Evolutionary conservation across 2,113 vertebrate species (phyloP), one percentile per base, ranked within the genome.

Genomic region (Microcebus griseorufus): DNA sequence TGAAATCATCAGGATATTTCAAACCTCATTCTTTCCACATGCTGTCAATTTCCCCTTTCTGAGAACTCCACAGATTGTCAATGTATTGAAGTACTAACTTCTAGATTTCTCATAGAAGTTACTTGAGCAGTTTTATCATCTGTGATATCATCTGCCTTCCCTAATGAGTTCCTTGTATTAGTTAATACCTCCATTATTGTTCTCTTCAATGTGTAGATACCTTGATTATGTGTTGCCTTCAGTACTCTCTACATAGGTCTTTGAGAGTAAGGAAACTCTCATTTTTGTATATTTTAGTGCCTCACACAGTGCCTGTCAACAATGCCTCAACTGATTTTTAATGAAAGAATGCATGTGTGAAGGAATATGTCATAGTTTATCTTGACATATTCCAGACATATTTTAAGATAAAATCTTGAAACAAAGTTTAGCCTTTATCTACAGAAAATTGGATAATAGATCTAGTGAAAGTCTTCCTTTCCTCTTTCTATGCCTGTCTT

Each of bases 11-110:
- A 62, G 17, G 34, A 11, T 75, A 58, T 65, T 75, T 75, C 20
- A 67, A 80, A 67, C n/a, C 25, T 93, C 18, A n/a, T 69, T 65
- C 39, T 88, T 95, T 76, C 10, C 39, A 88, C 8, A 53, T 79
- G 53, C n/a, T 87, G 62, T 55, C 22, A 73, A 58, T 60, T 37
- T 55, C 7, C 20, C 9, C 20, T 93, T 86, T 81, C 29, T 70
- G n/a, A 62, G 32, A 65, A 65, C 6, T 37, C 51, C 11, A 79
- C 14, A 39, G n/a, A 76, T 9, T 6, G 45, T 79, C 48, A 82
- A 11, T 22, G 17, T 22, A 62, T 23, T 53, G 23, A 92, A 62
- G 58, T 92, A 5, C 14, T 11, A 65, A 16, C 39, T 67, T 83
- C 37, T 13, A 58, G 11, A 9, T 22, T 75, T n/a, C n/a, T 80